Conservation (phyloP, 2,113 vertebrate species). For the Ictalurus punctatus region DNA sequence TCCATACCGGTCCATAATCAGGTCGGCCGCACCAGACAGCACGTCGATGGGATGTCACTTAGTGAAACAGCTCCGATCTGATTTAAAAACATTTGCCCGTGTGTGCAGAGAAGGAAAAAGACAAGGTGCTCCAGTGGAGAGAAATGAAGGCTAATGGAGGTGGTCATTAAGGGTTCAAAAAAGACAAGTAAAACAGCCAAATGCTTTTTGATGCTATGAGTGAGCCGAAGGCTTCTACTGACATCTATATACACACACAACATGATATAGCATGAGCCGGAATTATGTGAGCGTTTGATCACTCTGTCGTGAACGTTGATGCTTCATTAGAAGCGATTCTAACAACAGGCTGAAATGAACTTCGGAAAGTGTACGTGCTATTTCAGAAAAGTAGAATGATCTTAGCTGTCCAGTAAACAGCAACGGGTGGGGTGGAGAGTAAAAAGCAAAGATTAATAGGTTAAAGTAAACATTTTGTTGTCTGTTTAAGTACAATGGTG, state of each 20-base stretch:
- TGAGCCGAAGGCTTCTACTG: background rate
- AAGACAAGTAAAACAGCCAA: background rate
- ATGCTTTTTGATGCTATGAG: background rate
- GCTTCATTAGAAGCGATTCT: background rate
- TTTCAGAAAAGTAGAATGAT: background rate
- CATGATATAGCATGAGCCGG: background rate
- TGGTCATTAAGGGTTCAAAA: slow-evolving; percentile 2
- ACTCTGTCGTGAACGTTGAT: background rate
- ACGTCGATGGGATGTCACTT: slow-evolving; percentile 54
- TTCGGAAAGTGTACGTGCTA: background rate
- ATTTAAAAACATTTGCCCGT: slow-evolving; percentile 53
- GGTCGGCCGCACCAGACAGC: slow-evolving; percentile 49
- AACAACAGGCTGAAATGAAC: background rate
- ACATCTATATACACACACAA: background rate
- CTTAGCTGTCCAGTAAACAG: background rate
- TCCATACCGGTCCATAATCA: slow-evolving; percentile 56
- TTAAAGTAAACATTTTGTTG: background rate
- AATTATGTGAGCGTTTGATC: background rate
- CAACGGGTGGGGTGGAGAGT: background rate
- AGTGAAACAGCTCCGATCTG: slow-evolving; percentile 54
- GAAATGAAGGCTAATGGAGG: slow-evolving; percentile 3
- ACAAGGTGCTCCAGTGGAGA: slow-evolving; percentile 2
- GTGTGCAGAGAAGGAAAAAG: slow-evolving; percentile 24
- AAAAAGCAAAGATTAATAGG: background rate
- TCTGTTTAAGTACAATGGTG: background rate